Evolutionary conservation across 2,113 vertebrate species (phyloP), one percentile per base, ranked within the genome.

Genomic region (Emberiza fucata): DNA sequence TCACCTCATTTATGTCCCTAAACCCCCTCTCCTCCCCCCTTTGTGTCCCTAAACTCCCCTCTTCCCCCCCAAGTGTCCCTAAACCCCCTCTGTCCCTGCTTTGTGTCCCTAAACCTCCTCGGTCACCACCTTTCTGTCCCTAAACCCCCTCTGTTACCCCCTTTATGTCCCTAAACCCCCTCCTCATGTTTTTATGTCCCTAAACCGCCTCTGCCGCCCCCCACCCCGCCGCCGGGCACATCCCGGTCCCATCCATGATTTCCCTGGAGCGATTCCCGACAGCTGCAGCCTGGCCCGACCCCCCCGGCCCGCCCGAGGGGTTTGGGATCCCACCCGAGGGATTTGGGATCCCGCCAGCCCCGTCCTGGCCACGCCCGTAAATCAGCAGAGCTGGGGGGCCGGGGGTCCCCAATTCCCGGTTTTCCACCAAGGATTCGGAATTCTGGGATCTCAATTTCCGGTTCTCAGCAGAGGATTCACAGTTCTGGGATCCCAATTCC

Each of bases 201-300:
- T 40, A 42, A 37, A 37, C 37, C n/a, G n/a, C 56, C 56, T 56
- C 29, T 25, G 31, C 12, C 54, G 5, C 29, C 42, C 31, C 29
- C 8, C 8, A 14, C 44, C 12, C 5, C 23, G 47, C 47, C 12
- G 37, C 25, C 8, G 6, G 54, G 11, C 9, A 2, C 16, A 20
- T 19, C 56, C 56, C n/a, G 4, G 28, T 20, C 69, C 25, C 29
- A 27, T 25, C 68, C 12, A 1, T 3, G 13, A 7, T 28, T 40
- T 10, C 81, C 10, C 9, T 2, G n/a, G 18, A 2, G 7, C 7
- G 11, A 5, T 4, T 28, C 31, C 42, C 5, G 1, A 18, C 21
- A 42, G 6, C 22, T n/a, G 64, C 42, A 64, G 79, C 8, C 56
- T 33, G 64, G 37, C 76, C n/a, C n/a, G n/a, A n/a, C n/a, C n/a